These are phyloP conservation scores for Dryobota labecula DNA, from an alignment of 2,888 invertebrate species.

Conservation along the genomic window DNA sequence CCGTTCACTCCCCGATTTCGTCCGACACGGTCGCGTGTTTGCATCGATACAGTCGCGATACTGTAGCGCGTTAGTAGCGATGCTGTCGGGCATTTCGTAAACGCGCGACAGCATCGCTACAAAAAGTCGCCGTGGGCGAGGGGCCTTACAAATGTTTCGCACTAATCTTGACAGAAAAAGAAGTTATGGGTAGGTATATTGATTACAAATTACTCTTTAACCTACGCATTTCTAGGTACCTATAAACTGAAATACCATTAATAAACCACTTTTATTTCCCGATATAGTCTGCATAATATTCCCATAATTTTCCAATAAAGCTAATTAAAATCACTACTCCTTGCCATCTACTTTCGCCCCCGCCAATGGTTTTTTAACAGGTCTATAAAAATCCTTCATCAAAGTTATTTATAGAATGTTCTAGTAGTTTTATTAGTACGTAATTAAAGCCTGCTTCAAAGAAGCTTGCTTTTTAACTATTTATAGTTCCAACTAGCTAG, in stretches of 20 bases:
- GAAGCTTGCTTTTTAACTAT: slow-evolving; percentile 36
- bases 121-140: too few relatives aligned
- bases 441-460: slow-evolving; percentile 36
- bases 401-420: slow-evolving; percentile 16
- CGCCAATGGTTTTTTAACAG: not conserved
- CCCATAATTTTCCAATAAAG: not conserved
- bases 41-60: too few relatives aligned
- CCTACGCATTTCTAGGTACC: too few relatives aligned
- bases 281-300: slow-evolving; percentile 3
- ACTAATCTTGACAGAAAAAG: too few relatives aligned
- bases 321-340: not conserved
- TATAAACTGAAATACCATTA: not conserved
- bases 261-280: not conserved
- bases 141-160: too few relatives aligned
- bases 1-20: too few relatives aligned
- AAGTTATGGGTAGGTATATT: too few relatives aligned
- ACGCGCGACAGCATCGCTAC: too few relatives aligned
- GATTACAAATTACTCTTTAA: too few relatives aligned
- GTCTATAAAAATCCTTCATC: slow-evolving; percentile 13
- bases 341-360: not conserved
- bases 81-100: too few relatives aligned
- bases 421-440: slow-evolving; percentile 25
- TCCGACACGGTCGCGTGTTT: too few relatives aligned
- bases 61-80: too few relatives aligned
- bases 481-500: slow-evolving; percentile 29